phyloP scores from a whole-genome alignment of 1,140 invertebrate genomes.

The Bombyx mandarina region DNA sequence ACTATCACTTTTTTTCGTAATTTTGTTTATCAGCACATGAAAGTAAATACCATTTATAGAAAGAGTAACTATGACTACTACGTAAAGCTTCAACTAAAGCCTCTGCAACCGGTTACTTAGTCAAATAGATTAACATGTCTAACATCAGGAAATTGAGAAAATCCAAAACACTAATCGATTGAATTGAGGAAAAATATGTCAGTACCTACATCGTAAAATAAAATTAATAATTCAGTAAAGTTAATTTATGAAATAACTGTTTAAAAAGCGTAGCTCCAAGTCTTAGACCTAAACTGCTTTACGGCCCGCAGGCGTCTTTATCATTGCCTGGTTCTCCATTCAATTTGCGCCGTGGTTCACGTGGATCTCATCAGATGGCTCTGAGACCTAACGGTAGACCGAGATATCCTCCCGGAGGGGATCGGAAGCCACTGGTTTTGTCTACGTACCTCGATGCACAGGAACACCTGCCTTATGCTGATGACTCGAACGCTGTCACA shows the following conservation, averaged over 20 bases:
- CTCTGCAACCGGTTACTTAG: conserved; percentile 46
- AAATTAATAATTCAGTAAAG: no score
- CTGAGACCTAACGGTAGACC: conserved; percentile 83
- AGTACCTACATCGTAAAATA: background rate
- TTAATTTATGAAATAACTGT: conserved; percentile 2
- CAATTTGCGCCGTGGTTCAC: conserved; percentile 88
- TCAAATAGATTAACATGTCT: conserved; percentile 18
- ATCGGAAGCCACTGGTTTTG: conserved; percentile 93
- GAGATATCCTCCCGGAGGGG: conserved; percentile 79
- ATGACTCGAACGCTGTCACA: conserved; percentile 97
- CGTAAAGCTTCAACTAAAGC: conserved; percentile 35
- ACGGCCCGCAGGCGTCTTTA: conserved; percentile 85
- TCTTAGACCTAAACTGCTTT: no score
- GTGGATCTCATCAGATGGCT: conserved; percentile 92
- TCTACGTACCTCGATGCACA: conserved; percentile 96
- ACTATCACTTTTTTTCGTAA: conserved; percentile 23
- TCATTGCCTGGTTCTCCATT: conserved; percentile 97
- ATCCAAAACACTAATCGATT: conserved; percentile 30
- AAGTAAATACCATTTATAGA: conserved; percentile 37
- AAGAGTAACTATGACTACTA: conserved; percentile 16
- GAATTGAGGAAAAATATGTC: conserved; percentile 54
- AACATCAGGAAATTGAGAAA: background rate
- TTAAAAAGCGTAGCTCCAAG: no score
- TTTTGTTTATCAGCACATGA: conserved; percentile 70
- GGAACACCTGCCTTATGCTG: conserved; percentile 96